These are phyloP conservation scores for Podiceps cristatus DNA, from an alignment of 2,113 vertebrate genomes.

Conservation along the genomic window DNA sequence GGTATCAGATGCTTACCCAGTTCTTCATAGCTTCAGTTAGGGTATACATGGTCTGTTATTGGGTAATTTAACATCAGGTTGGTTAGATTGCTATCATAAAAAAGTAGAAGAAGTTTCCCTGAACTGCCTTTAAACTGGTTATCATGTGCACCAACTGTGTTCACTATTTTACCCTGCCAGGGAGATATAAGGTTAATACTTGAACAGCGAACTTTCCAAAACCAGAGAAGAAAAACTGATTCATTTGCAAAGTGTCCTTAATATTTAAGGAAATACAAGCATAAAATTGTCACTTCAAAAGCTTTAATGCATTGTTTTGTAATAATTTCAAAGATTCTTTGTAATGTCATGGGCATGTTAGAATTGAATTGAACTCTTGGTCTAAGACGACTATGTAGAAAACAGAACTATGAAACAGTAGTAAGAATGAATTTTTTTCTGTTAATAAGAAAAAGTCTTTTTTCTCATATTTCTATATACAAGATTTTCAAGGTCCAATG, in stretches of 20 bases:
- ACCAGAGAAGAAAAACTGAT: background rate
- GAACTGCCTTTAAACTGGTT: background rate
- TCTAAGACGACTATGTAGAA: background rate
- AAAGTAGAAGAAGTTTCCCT: background rate
- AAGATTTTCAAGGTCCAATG: background rate
- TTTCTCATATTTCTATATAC: background rate
- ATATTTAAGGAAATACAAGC: background rate
- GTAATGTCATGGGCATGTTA: background rate
- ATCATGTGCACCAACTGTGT: background rate
- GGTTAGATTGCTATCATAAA: background rate
- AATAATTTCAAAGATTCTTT: background rate
- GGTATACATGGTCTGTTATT: background rate
- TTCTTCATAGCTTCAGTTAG: background rate
- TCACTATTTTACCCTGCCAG: background rate
- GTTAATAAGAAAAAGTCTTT: background rate
- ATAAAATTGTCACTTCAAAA: background rate
- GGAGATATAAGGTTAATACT: background rate
- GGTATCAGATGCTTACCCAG: background rate
- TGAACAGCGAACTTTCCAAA: background rate
- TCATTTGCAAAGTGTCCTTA: conserved; percentile 21
- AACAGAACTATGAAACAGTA: background rate
- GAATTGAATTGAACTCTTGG: background rate
- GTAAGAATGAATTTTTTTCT: background rate
- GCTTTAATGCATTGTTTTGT: background rate
- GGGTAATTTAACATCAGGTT: background rate